Base-by-base conservation (phyloP, 2,888 invertebrate species). In the Rapana venosa region DNA sequence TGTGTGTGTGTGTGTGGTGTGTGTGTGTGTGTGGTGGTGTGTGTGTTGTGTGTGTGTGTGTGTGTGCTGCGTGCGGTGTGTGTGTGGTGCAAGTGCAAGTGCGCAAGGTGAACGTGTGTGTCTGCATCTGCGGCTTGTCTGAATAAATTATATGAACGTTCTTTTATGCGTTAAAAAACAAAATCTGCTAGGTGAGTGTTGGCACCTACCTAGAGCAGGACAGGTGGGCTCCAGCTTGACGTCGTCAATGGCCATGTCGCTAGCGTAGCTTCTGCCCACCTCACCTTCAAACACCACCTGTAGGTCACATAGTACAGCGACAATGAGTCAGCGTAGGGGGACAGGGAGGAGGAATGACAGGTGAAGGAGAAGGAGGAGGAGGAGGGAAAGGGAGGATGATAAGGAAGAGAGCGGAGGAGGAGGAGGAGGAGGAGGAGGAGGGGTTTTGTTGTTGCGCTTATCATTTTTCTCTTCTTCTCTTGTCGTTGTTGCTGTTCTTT, bases 181-280 rank as follows among this genome's bases (percentile, higher is more conserved):
- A n/a, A n/a, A 11, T 13, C 17, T 66, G 66, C 17, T 22, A 66
- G 22, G 4, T 8, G 15, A 66, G 17, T 47, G 47, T 26, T 2
- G 22, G 26, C 1, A 22, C 26, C 5, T 36, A 95, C 95, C 95
- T 92, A 93, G 93, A 35, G 91, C 90, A 30, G 94, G 94, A 88
- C 95, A 95, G n/a, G 91, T 90, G 0, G 91, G 61, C 0, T 91
- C 84, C 84, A 95, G 91, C 22, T 91, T 93, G 36, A 95, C 93
- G 89, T 96, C 96, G 93, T 96, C 96, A 89, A 96, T 93, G 79
- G 95, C 95, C n/a, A 95, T 95, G 89, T 95, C 94, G 66, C 95
- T 94, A 81, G 88, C 90, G 87, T 91, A 93, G 56, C 93, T 91
- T 15, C 20, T 87, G 11, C 95, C 95, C 20, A 92, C 88, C 4